Conservation (phyloP, 2,797 vertebrate species). For the Coregonus suidteri region DNA sequence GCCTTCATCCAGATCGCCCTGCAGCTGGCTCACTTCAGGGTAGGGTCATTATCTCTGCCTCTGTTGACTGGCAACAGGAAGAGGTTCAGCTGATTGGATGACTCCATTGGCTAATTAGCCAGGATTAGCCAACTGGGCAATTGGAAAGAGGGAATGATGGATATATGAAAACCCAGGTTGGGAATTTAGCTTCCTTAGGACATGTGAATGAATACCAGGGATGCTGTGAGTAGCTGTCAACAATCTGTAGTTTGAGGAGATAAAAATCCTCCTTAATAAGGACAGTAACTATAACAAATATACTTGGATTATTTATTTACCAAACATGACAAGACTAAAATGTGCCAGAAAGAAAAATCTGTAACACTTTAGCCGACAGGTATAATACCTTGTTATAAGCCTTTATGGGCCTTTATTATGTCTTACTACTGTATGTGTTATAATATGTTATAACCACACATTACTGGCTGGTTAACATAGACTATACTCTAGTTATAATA, state of each 20-base stretch:
- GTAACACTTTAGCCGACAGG: no score
- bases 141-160: neutral
- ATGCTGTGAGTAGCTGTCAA: neutral
- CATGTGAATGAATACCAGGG: neutral
- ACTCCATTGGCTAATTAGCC: neutral
- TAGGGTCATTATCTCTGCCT: constrained; percentile 41
- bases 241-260: neutral
- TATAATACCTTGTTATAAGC: no score
- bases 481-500: no score
- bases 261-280: no score
- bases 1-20: constrained; percentile 92
- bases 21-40: constrained; percentile 94
- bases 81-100: neutral
- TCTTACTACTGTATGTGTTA: no score
- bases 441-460: no score
- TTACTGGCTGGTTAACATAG: no score
- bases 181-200: neutral
- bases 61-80: neutral
- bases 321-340: no score
- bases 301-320: no score
- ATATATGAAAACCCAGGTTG: neutral
- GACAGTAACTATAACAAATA: no score
- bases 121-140: neutral
- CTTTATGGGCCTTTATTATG: no score
- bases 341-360: no score